Evolutionary conservation across 2,113 vertebrate genomes (phyloP), one percentile per base, ranked within the genome.

Genomic region (Irena cyanogastra): DNA sequence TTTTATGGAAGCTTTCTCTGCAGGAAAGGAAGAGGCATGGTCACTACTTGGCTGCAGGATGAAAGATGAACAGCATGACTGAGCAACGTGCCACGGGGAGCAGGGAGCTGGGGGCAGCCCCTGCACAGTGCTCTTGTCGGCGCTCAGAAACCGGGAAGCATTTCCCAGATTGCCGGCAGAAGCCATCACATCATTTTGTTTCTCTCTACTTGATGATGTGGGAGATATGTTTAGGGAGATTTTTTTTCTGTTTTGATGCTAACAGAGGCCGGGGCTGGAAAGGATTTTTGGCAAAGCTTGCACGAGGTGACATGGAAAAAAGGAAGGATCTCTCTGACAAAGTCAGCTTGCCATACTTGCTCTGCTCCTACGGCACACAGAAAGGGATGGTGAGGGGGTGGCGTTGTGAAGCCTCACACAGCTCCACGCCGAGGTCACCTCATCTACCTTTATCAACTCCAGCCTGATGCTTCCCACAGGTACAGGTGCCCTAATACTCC

Each of bases 111-210:
- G 23, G 47, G 30, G 84, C 78, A 69, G 41, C 60, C 31, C 22
- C 8, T 5, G 44, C 8, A 4, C 19, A 18, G 39, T 7, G 53
- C 61, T 79, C 42, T 10, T 35, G 22, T 6, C 35, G 50, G 27
- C 0, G 0, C 69, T 56, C 4, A 6, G 41, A 47, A 90, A n/a
- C n/a, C 0, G 1, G 54, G 52, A 80, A 74, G 83, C 42, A 77
- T 60, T 66, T 42, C 33, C 7, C 1, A 14, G 33, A 60, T 42
- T 9, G 1, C 45, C 0, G 0, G 53, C 49, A 84, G 77, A 70
- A 91, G 42, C 64, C 71, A 61, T 70, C 37, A 26, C 52, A 56
- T 50, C 19, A 4, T 75, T 82, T 41, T 13, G 13, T 83, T 86
- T 79, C 77, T 45, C 71, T 69, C 75, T 59, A 7, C 42, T 35